Conservation (phyloP, 2,113 vertebrate species). For the Cyanoderma ruficeps region DNA sequence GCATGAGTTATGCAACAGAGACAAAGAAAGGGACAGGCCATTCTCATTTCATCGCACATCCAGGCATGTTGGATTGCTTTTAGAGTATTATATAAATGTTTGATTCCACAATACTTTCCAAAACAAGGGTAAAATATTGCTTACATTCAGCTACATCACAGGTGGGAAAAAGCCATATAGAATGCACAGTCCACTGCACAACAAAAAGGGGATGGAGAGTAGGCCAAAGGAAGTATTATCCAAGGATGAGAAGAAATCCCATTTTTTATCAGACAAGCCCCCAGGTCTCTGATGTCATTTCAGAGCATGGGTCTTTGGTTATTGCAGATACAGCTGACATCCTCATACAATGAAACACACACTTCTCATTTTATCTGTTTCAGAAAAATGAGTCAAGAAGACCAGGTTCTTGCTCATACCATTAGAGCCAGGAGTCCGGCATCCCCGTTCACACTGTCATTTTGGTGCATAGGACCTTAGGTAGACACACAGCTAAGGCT, state of each 20-base stretch:
- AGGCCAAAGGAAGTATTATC: constrained; percentile 1
- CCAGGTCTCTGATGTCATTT: constrained; percentile 28
- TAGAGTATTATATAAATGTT: background rate
- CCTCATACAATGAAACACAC: background rate
- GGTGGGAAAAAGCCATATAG: background rate
- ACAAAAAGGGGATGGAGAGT: background rate
- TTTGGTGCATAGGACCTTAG: background rate
- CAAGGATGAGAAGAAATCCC: constrained; percentile 20
- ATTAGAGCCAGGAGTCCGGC: background rate
- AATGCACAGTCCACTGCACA: background rate
- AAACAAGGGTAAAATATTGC: constrained; percentile 3
- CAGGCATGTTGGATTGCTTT: background rate
- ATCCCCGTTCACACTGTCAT: background rate
- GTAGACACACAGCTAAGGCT: background rate
- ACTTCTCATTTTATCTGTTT: background rate
- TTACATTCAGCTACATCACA: background rate
- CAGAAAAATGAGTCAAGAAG: background rate
- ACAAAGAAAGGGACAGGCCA: constrained; percentile 10
- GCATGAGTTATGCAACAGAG: constrained; percentile 19
- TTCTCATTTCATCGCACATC: background rate
- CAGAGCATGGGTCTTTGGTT: background rate
- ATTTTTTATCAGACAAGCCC: constrained; percentile 17
- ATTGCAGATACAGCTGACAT: background rate
- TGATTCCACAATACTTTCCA: background rate
- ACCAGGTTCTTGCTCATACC: background rate